Conservation (phyloP, 23 tunicate genomes). For the Oikopleura dioica region DNA sequence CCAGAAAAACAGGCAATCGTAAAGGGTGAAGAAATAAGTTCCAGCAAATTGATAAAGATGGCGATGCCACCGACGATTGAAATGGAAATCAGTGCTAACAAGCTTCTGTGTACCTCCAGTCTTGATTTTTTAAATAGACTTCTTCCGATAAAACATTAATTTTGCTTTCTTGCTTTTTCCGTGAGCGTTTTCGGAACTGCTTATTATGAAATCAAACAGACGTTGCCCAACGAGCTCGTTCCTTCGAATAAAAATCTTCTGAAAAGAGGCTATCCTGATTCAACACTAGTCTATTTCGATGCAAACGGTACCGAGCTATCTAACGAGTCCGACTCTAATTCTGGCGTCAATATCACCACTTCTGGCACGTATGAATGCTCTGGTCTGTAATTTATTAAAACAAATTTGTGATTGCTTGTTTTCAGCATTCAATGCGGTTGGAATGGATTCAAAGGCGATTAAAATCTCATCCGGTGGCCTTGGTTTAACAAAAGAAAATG, state of each 20-base stretch:
- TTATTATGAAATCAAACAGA: too few relatives aligned
- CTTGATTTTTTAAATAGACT: too few relatives aligned
- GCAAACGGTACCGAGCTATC: background rate
- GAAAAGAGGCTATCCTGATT: background rate
- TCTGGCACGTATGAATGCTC: background rate
- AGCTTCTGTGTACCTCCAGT: background rate
- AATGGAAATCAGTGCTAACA: background rate
- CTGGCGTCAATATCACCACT: background rate
- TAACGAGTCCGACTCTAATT: background rate
- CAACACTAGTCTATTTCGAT: background rate
- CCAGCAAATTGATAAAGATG: background rate
- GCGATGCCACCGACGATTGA: background rate
- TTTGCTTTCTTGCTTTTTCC: too few relatives aligned
- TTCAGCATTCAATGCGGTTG: background rate
- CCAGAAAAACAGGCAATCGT: background rate
- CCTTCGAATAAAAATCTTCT: too few relatives aligned
- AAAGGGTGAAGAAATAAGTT: background rate
- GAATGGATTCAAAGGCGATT: background rate
- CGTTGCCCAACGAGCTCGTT: too few relatives aligned
- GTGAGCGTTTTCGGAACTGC: too few relatives aligned
- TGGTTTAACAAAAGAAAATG: too few relatives aligned
- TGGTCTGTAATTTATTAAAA: too few relatives aligned
- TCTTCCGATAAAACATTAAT: too few relatives aligned
- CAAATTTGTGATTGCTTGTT: too few relatives aligned
- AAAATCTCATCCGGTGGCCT: too few relatives aligned